A percentile compares a stretch with the other conserved stretches of the same genome.
Conservation (phyloP, 2,113 vertebrate genomes). For the Myrmecobius fasciatus region DNA sequence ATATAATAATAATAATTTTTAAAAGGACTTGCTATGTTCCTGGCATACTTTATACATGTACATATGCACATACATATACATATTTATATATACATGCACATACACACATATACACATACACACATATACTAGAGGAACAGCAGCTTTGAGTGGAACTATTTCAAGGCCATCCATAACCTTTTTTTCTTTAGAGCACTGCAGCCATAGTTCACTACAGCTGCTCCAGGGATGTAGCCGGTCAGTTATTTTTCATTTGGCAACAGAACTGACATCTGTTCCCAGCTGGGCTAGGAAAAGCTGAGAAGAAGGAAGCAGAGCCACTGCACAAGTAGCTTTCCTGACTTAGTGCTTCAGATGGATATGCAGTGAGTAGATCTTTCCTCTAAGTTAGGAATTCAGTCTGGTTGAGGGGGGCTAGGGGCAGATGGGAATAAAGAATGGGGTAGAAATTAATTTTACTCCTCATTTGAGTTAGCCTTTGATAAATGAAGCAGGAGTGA, state of each 20-base stretch:
- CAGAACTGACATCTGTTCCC: neutral
- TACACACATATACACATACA: neutral
- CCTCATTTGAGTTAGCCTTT: neutral
- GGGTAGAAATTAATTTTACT: neutral
- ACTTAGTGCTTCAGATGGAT: neutral
- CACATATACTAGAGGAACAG: neutral
- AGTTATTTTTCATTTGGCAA: neutral
- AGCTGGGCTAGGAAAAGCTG: conserved; percentile 16
- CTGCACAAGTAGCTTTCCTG: neutral
- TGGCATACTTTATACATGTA: neutral
- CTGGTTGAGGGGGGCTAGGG: neutral
- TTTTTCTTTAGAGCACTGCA: neutral
- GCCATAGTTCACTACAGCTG: neutral
- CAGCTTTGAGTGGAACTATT: neutral
- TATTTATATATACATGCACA: neutral
- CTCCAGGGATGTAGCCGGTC: neutral
- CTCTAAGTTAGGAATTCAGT: neutral
- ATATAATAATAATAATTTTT: no score
- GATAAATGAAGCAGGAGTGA: neutral
- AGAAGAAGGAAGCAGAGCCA: neutral
- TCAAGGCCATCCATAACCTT: neutral
- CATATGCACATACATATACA: neutral
- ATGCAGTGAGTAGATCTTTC: neutral
- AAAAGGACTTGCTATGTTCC: neutral
- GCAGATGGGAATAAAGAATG: neutral